Evolutionary conservation across 2,797 vertebrate species (phyloP), one percentile per base, ranked within the genome.

Genomic region (Pagetopsis macropterus): DNA sequence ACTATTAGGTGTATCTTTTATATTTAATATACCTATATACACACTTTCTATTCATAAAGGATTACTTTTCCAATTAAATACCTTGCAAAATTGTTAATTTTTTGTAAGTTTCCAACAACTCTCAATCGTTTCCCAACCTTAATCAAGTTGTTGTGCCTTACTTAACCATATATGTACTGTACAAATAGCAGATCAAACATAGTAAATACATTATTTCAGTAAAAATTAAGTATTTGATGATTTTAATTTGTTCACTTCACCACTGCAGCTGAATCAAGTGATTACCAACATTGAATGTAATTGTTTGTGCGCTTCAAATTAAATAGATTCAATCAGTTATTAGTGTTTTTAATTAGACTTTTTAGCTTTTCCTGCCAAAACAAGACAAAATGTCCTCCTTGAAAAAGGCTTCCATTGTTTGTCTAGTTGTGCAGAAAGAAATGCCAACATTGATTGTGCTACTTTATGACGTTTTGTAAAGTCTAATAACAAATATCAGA

Each of bases 381-480:
- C 6, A 17, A 60, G 27, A 61, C 48, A 43, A 52, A 57, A 48
- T 57, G 23, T 45, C 54, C 70, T 31, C n/a, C 65, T 55, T 46
- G 3, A 62, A 45, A 68, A 56, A 33, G 3, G 5, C n/a, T 14
- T 55, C 46, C 21, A 49, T 52, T 74, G 16, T 69, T 55, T 11
- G 50, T 57, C 17, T 62, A 8, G 55, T 48, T 43, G 49, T 40
- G 11, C 31, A 78, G 1, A 48, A 46, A 56, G 0, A 75, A 72
- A 76, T 67, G 61, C 13, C 63, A 75, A 44, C 40, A 81, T 46
- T 70, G 63, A 83, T 77, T 73, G 50, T 46, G 11, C 46, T 31
- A 19, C 45, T 57, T 72, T 21, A 4, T 75, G 72, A 80, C 81
- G 65, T 82, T 84, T 82, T 70, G 14, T 13, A 61, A 63, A 75